A percentile compares a stretch with the other conserved stretches of the same genome.
phyloP scores from a whole-genome alignment of 2,797 vertebrate species.

The Vireo griseus region DNA sequence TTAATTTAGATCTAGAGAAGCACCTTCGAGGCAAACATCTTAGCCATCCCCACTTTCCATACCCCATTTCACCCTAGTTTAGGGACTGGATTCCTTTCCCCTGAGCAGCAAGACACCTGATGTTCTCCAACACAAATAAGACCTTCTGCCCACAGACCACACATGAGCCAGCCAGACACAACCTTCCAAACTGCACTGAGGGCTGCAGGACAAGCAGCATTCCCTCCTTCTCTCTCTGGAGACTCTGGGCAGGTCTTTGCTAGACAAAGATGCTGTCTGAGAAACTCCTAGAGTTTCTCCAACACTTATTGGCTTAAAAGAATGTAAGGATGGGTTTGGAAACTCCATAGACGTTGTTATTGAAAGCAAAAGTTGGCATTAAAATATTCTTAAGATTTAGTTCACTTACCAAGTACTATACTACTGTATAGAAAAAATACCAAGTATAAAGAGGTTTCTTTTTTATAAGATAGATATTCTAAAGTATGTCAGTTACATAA shows the following conservation, averaged over 20 bases:
- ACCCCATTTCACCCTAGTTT: not conserved
- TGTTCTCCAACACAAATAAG: not conserved
- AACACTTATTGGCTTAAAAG: not conserved
- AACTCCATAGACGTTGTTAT: not conserved
- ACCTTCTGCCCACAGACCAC: not conserved
- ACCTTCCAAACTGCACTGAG: not conserved
- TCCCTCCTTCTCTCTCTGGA: not conserved
- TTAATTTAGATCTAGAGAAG: not conserved
- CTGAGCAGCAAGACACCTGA: not conserved
- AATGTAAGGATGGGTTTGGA: not conserved
- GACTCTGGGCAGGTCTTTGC: not conserved
- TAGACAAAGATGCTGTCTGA: not conserved
- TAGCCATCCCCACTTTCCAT: not conserved
- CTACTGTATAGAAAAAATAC: not conserved
- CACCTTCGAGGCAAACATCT: not conserved
- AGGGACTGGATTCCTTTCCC: not conserved
- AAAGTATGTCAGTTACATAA: not conserved
- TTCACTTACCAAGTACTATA: not conserved
- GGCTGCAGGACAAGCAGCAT: not conserved
- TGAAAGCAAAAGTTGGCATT: not conserved
- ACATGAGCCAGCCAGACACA: rapidly evolving
- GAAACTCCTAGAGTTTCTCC: not conserved
- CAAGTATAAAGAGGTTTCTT: not conserved
- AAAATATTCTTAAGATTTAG: not conserved
- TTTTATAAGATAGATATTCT: not conserved